These are phyloP conservation scores for Nasonia vitripennis DNA, from an alignment of 1,140 invertebrate genomes.

Conservation along the genomic window DNA sequence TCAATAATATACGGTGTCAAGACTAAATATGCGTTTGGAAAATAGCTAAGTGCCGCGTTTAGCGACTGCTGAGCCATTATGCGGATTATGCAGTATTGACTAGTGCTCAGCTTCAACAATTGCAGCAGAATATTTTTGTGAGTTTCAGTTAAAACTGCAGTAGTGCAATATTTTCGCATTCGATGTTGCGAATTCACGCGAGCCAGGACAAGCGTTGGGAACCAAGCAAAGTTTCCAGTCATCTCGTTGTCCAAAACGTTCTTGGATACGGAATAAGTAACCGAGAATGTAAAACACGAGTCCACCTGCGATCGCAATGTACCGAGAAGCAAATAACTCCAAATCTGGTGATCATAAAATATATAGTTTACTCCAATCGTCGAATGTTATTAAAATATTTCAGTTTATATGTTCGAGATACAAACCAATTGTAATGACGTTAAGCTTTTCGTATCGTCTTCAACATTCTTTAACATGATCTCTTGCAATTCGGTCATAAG, in stretches of 20 bases:
- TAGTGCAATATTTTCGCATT: constrained; percentile 70
- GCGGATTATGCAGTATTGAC: constrained; percentile 83
- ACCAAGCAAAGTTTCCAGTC: constrained; percentile 78
- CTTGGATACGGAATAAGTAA: constrained; percentile 70
- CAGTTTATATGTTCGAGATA: background rate
- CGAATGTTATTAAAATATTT: background rate
- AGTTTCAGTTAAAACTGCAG: constrained; percentile 73
- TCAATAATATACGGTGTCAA: constrained; percentile 79
- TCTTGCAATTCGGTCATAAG: constrained; percentile 77
- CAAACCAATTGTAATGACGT: constrained; percentile 52
- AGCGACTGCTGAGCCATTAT: constrained; percentile 79
- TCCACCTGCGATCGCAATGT: constrained; percentile 68
- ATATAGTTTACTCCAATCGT: background rate
- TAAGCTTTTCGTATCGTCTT: constrained; percentile 87
- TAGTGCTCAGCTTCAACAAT: constrained; percentile 80
- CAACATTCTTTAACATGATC: constrained; percentile 77
- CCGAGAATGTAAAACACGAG: constrained; percentile 21
- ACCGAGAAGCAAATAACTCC: constrained; percentile 78
- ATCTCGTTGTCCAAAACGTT: constrained; percentile 79
- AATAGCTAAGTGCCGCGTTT: constrained; percentile 72
- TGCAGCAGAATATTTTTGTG: constrained; percentile 80
- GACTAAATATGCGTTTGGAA: constrained; percentile 78
- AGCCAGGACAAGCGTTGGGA: constrained; percentile 80
- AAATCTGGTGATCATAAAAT: constrained; percentile 74
- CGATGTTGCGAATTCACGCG: constrained; percentile 82